phyloP scores from a whole-genome alignment of 2,797 vertebrate genomes.

The Carcharodon carcharias region DNA sequence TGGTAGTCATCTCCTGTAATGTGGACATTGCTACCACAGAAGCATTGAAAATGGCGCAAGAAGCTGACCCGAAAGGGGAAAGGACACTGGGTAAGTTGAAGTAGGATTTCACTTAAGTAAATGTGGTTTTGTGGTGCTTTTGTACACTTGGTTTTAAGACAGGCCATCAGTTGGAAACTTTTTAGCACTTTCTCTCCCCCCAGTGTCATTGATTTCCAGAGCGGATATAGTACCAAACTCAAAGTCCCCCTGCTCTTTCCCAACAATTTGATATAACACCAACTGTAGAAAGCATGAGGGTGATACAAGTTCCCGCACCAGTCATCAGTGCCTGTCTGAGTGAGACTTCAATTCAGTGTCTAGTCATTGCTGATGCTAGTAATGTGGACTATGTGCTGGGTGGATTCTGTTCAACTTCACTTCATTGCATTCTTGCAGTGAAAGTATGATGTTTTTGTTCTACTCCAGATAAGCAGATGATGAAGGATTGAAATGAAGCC shows the following conservation, averaged over 20 bases:
- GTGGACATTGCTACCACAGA: slow-evolving; percentile 32
- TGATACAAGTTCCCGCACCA: not conserved
- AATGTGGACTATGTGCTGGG: not conserved
- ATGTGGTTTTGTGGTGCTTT: not conserved
- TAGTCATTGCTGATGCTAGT: not conserved
- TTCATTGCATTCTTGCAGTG: not conserved
- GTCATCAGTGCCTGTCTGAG: not conserved
- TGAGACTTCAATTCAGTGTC: not conserved
- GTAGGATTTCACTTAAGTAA: not conserved
- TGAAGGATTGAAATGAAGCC: no score
- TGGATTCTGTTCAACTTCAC: not conserved
- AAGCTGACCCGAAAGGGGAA: slow-evolving; percentile 1
- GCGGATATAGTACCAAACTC: not conserved
- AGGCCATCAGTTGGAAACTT: not conserved
- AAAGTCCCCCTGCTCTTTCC: not conserved
- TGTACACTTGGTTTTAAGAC: no score
- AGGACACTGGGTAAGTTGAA: slow-evolving; percentile 23
- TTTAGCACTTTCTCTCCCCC: not conserved
- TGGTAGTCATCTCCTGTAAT: slow-evolving; percentile 20
- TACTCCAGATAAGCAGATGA: no score
- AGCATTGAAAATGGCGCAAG: slow-evolving; percentile 13
- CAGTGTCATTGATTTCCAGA: not conserved
- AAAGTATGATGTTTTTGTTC: not conserved
- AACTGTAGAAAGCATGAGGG: not conserved
- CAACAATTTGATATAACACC: not conserved